Conservation (phyloP, 2,888 invertebrate species). For the Polydrusus cervinus region DNA sequence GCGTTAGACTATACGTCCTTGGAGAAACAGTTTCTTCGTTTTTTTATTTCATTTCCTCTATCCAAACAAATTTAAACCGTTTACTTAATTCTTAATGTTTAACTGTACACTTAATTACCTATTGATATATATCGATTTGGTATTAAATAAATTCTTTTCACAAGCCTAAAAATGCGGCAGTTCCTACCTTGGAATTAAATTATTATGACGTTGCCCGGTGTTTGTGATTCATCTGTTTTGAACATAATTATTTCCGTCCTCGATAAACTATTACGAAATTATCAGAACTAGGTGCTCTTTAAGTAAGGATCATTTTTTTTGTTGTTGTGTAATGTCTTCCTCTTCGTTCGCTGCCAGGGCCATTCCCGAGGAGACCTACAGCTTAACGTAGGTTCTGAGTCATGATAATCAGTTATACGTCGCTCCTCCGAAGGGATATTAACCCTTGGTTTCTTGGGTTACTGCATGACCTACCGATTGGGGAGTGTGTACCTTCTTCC, state of each 20-base stretch:
- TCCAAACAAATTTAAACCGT: constrained; percentile 18
- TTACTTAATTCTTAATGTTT: constrained; percentile 10
- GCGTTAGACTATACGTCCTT: constrained; percentile 15
- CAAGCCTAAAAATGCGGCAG: background rate
- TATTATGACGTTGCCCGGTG: constrained; percentile 13
- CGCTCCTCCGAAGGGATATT: too few relatives aligned
- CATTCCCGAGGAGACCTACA: too few relatives aligned
- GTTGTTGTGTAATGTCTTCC: too few relatives aligned
- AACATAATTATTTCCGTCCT: background rate
- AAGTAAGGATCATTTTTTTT: too few relatives aligned
- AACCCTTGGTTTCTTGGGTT: too few relatives aligned
- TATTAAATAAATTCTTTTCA: background rate
- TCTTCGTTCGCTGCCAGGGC: too few relatives aligned
- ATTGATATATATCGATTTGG: constrained; percentile 3
- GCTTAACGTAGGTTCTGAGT: too few relatives aligned
- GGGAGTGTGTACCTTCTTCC: too few relatives aligned
- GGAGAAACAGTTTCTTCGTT: constrained; percentile 5
- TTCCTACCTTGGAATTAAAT: constrained; percentile 16
- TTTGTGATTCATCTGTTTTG: constrained; percentile 3
- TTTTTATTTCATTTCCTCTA: constrained; percentile 5
- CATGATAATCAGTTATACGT: too few relatives aligned
- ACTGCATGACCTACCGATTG: too few relatives aligned
- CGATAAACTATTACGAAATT: too few relatives aligned
- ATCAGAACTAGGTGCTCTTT: too few relatives aligned
- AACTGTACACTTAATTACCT: constrained; percentile 4